Percentiles rank a stretch among this genome's conserved stretches.
These are phyloP conservation scores for Gastracanthus pulcherrimus DNA, from an alignment of 2,888 invertebrate species.

Conservation along the genomic window DNA sequence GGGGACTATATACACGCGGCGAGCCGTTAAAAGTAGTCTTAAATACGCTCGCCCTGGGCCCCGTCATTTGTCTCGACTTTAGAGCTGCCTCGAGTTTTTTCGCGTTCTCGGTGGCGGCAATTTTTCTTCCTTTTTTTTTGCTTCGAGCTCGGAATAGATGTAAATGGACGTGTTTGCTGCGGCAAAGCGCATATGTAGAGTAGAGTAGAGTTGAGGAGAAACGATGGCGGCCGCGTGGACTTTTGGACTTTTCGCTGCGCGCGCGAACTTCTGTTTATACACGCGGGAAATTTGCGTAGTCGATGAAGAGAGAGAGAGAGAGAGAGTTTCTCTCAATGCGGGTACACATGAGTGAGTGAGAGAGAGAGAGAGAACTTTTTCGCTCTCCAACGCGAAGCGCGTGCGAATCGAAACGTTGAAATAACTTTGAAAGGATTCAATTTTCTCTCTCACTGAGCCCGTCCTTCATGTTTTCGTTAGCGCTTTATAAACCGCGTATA, in stretches of 20 bases:
- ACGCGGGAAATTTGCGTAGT: no score
- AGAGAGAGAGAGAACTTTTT: background rate
- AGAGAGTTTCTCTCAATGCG: background rate
- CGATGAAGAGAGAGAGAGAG: background rate
- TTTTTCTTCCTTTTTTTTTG: background rate
- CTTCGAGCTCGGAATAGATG: background rate
- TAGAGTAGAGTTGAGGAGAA: no score
- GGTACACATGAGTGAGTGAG: background rate
- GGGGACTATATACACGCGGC: background rate
- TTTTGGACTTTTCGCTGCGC: background rate
- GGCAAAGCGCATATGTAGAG: no score
- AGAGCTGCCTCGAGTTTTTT: background rate
- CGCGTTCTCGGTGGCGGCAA: background rate
- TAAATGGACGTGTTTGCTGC: background rate
- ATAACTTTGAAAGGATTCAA: slow-evolving; percentile 59
- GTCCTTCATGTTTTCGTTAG: slow-evolving; percentile 58
- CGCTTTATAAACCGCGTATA: slow-evolving; percentile 50
- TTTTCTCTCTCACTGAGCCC: slow-evolving; percentile 56
- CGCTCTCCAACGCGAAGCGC: slow-evolving; percentile 27
- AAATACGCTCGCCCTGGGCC: slow-evolving; percentile 25
- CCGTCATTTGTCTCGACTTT: slow-evolving; percentile 27
- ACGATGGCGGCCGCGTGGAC: background rate
- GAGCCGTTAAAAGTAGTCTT: slow-evolving; percentile 39
- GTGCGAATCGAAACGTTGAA: slow-evolving; percentile 53
- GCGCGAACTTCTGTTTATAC: background rate